Base-by-base conservation (phyloP, 2,113 vertebrate genomes). In the Hystrix cristata region DNA sequence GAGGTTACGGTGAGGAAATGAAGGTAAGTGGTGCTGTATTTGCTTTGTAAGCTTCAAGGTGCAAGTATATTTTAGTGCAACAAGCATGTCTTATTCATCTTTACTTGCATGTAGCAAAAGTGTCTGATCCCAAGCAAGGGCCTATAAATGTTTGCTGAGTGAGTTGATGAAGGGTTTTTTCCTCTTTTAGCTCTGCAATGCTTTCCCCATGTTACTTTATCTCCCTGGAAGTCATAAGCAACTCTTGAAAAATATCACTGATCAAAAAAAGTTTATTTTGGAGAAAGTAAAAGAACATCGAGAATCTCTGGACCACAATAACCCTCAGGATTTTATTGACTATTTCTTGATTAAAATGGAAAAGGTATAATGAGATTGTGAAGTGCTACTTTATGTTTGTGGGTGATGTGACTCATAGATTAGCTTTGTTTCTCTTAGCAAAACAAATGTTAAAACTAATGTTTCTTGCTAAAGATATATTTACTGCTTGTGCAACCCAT, bases 261-360 rank as follows among this genome's bases (percentile, higher is more conserved):
- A 97, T 7, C 2, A 99, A n/a, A 98, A 76, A 81, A 59, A 13
- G 2, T 99, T 99, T 83, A 29, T 98, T 31, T 69, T 87, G 1
- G 93, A 27, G 31, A 98, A 98, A 88, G 95, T 99, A 86, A 96
- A 98, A 60, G 95, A 98, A 79, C 99, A 99, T 93, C 96, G 98
- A 92, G 96, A 98, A 0, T 98, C 98, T 0, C 91, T 99, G 60
- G 98, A 99, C 29, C 84, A 93, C 2, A 97, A 27, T 90, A 95
- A 95, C 34, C 99, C 98, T 0, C 95, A 98, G 62, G 99, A 99
- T 87, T 99, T 98, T 87, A 99, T 99, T 1, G 99, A 99, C 97
- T 98, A 99, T 95, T 99, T 99, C 95, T 98, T 99, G 88, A 97
- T 98, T 71, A 98, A 98, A 98, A 98, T 98, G 9, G 91, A 98